phyloP scores from a whole-genome alignment of 92 coral and sea anemone genomes.

The Siderastrea siderea region DNA sequence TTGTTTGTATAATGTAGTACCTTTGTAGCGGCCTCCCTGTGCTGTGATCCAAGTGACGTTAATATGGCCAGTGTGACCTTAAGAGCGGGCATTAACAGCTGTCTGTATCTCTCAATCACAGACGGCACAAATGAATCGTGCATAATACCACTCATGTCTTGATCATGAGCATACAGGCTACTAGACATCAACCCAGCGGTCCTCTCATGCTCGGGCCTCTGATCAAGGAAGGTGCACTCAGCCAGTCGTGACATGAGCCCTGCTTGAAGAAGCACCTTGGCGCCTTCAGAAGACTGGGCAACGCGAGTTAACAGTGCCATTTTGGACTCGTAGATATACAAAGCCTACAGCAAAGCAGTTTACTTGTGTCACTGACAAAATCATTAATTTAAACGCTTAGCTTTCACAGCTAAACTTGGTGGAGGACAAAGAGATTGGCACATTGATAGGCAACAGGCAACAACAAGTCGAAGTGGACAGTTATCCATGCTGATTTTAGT shows the following conservation, averaged over 20 bases:
- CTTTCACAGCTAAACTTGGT: too few species aligned
- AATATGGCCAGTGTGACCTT: conserved; percentile 90
- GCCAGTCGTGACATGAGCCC: conserved; percentile 95
- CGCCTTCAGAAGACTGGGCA: conserved; percentile 94
- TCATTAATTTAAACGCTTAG: background rate
- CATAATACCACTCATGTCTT: conserved; percentile 38
- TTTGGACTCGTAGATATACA: conserved; percentile 96
- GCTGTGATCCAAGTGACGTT: conserved; percentile 91
- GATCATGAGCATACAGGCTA: conserved; percentile 61
- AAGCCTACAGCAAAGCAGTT: conserved; percentile 41
- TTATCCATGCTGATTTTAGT: too few species aligned
- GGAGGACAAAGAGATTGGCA: too few species aligned
- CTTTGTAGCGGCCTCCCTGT: conserved; percentile 91
- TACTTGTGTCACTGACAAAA: background rate
- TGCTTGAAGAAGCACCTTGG: conserved; percentile 87
- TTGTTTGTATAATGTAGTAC: conserved; percentile 39
- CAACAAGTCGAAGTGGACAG: too few species aligned
- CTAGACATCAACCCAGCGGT: conserved; percentile 46
- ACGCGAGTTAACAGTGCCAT: conserved; percentile 95
- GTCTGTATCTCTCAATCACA: conserved; percentile 93
- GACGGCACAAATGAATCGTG: conserved; percentile 89
- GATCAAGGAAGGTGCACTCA: conserved; percentile 92
- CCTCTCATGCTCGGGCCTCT: conserved; percentile 84
- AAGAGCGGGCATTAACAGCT: conserved; percentile 90
- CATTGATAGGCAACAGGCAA: too few species aligned